Evolutionary conservation across 2,113 vertebrate genomes (phyloP).

Genomic region (Callaeas wilsoni): DNA sequence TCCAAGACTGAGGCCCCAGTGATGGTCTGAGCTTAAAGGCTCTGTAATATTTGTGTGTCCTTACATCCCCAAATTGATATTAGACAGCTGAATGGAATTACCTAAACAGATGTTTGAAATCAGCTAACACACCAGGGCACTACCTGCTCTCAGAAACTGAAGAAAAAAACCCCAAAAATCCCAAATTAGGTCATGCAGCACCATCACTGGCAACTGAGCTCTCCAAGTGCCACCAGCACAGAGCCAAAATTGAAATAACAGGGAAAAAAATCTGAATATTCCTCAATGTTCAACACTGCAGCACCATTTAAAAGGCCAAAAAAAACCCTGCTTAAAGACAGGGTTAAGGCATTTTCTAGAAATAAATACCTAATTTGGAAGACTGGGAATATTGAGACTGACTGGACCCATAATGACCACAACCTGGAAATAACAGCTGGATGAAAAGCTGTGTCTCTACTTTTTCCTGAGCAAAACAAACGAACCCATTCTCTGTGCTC

Average conservation of each 20-base stretch:
- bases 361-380: not conserved
- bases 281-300: not conserved
- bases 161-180: not conserved
- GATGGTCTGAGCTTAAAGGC: not conserved
- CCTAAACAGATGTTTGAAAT: not conserved
- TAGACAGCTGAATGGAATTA: not conserved
- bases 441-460: not conserved
- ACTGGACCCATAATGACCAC: not conserved
- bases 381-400: not conserved
- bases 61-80: not conserved
- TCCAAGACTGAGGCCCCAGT: not conserved
- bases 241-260: not conserved
- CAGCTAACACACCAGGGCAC: not conserved
- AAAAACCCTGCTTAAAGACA: not conserved
- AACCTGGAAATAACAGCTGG: not conserved
- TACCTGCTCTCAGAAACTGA: not conserved
- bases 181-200: not conserved
- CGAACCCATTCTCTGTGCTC: not conserved
- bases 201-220: accelerated
- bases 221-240: not conserved
- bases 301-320: not conserved
- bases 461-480: not conserved
- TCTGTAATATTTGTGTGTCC: not conserved
- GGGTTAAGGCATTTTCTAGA: not conserved
- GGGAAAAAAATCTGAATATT: not conserved